These are phyloP conservation scores for Desmodus rotundus DNA, from an alignment of 2,113 vertebrate species.

Conservation along the genomic window DNA sequence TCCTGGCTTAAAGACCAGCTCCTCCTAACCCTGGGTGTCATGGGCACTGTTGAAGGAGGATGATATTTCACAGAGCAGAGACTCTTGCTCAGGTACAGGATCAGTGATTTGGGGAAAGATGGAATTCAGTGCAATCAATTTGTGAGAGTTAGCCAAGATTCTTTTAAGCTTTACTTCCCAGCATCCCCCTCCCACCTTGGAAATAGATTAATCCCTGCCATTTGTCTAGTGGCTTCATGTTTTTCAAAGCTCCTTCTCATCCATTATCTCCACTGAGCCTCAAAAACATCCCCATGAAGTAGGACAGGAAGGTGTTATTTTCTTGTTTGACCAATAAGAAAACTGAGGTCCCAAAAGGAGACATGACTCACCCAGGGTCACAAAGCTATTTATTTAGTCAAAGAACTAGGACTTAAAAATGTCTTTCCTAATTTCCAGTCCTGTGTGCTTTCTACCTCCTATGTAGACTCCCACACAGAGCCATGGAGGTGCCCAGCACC, in stretches of 20 bases:
- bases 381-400: slow-evolving; percentile 39
- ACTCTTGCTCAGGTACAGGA: slow-evolving; percentile 18
- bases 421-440: slow-evolving; percentile 12
- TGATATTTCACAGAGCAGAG: slow-evolving; percentile 31
- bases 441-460: not conserved
- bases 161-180: slow-evolving; percentile 46
- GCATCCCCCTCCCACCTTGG: slow-evolving; percentile 47
- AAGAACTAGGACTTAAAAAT: slow-evolving; percentile 20
- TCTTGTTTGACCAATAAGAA: slow-evolving; percentile 50
- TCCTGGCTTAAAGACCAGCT: slow-evolving; percentile 31
- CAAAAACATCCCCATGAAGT: not conserved
- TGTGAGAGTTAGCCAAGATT: slow-evolving; percentile 44
- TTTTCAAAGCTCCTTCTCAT: slow-evolving; percentile 48
- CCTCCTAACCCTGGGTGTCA: slow-evolving; percentile 35
- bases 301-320: slow-evolving; percentile 12
- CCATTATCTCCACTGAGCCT: slow-evolving; percentile 30
- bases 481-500: not conserved
- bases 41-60: not conserved
- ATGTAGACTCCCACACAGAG: not conserved
- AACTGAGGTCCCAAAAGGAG: slow-evolving; percentile 18
- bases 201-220: slow-evolving; percentile 57
- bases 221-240: slow-evolving; percentile 63
- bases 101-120: slow-evolving; percentile 22
- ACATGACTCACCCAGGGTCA: slow-evolving; percentile 51
- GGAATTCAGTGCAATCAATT: slow-evolving; percentile 56